phyloP scores from a whole-genome alignment of 2,888 invertebrate species.

The Metopia argyrocephala region DNA sequence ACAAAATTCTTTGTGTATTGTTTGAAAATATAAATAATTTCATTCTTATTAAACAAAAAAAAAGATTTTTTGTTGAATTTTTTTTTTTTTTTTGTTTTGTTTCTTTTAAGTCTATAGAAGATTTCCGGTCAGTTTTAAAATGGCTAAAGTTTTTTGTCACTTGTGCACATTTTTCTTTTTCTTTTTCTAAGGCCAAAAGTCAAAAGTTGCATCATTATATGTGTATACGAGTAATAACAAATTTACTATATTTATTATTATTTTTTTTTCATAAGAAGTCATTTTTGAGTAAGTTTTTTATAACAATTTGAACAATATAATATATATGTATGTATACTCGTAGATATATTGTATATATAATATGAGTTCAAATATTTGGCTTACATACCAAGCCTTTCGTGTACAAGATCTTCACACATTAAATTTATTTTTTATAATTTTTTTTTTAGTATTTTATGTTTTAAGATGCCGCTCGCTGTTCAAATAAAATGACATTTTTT shows the following conservation, averaged over 20 bases:
- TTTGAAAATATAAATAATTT: no score
- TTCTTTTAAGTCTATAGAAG: constrained; percentile 31
- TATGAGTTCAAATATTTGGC: constrained; percentile 20
- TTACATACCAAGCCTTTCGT: constrained; percentile 50
- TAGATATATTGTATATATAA: background rate
- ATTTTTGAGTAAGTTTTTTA: no score
- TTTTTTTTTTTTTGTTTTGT: constrained; percentile 22
- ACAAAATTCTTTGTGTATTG: background rate
- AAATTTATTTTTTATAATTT: background rate
- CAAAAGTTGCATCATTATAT: constrained; percentile 61
- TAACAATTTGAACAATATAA: no score
- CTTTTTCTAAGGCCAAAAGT: constrained; percentile 53
- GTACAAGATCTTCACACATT: constrained; percentile 58
- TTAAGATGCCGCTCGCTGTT: constrained; percentile 45
- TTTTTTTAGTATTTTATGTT: background rate
- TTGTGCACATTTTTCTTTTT: background rate
- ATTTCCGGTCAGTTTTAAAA: constrained; percentile 41
- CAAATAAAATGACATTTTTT: constrained; percentile 51
- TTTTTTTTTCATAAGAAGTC: no score
- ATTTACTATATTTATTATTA: no score
- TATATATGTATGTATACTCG: background rate
- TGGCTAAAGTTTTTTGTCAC: constrained; percentile 1
- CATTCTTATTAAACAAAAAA: no score
- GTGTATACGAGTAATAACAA: no score
- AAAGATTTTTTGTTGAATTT: background rate